These are phyloP conservation scores for Platycheirus albimanus DNA, from an alignment of 2,888 invertebrate species.

Conservation along the genomic window DNA sequence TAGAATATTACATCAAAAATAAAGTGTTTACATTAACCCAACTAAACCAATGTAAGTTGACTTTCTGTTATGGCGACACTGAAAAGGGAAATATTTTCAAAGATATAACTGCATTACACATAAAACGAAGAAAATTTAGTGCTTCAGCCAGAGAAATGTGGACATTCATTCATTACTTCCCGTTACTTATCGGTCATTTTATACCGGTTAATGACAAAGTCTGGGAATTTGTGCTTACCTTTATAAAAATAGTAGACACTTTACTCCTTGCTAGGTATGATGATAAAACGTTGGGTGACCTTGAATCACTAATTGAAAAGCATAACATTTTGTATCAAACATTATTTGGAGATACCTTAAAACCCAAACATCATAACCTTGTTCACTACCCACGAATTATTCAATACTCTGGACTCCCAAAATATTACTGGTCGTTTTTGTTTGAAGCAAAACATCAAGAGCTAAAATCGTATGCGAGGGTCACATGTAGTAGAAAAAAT, in stretches of 20 bases:
- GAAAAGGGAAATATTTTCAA: not conserved
- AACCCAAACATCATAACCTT: conserved; percentile 13
- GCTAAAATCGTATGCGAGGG: conserved; percentile 4
- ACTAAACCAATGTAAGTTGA: not conserved
- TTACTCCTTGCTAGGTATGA: conserved; percentile 32
- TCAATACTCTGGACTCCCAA: conserved; percentile 9
- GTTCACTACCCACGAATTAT: conserved; percentile 16
- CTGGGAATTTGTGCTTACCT: conserved; percentile 47
- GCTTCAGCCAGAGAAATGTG: conserved; percentile 8
- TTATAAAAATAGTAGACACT: conserved; percentile 35
- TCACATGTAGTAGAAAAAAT: not conserved
- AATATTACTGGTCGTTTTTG: conserved; percentile 5
- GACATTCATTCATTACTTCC: conserved; percentile 53
- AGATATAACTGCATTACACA: not conserved
- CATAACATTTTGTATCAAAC: conserved; percentile 31
- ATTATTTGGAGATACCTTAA: conserved; percentile 32
- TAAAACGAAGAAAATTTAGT: not conserved
- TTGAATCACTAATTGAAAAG: conserved; percentile 16
- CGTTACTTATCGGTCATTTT: conserved; percentile 62
- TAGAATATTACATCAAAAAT: not conserved
- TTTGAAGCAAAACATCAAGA: conserved; percentile 18
- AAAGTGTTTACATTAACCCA: not conserved
- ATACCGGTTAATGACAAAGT: too few species aligned
- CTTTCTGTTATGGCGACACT: not conserved
- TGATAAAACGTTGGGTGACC: not conserved